Base-by-base conservation (phyloP, 1,140 invertebrate genomes). In the Zelostemma sp. region DNA sequence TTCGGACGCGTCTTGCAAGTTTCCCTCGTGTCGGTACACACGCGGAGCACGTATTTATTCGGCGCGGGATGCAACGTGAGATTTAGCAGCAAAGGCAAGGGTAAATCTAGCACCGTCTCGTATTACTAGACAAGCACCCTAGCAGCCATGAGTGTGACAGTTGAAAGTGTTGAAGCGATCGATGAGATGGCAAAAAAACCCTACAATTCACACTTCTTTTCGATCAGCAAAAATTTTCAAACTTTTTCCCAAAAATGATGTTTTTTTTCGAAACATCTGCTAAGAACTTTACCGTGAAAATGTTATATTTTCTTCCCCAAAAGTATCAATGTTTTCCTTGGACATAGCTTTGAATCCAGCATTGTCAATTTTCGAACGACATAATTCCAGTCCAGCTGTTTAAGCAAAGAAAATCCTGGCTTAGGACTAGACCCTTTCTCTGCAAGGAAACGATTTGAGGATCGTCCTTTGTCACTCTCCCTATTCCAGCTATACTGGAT, bases 91-190 rank as follows among this genome's bases (percentile, higher is more conserved):
- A 17, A 49, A 66, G 51, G 45, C 60, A 43, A 55, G 66, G 69
- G 61, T 66, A 49, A 68, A 61, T 67, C 59, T 65, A 57, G 62
- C 62, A 49, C 63, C 35, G 69, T 72, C 60, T 80, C 77, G 54
- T 64, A 74, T 80, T 79, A 78, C 77, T 68, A 68, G 58, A 74
- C 70, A 76, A 76, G 62, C 65, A 64, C 33, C 48, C 21, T 19
- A 35, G 19, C 51, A 58, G 15, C 48, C 61, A 70, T 19, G 17
- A 17, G 55, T 64, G 53, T 56, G 77, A 76, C 73, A 73, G 72
- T 53, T 64, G 56, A 66, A 75, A 68, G 74, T 75, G 75, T 73
- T 61, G 61, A 60, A 63, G 46, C 57, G 55, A 75, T 75, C 47
- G 47, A 63, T 58, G 54, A 15, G 28, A 6, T 21, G 25, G 15